Evolutionary conservation across 2,888 invertebrate genomes (phyloP), one percentile per base, ranked within the genome.

Genomic region (Lymantria monacha): DNA sequence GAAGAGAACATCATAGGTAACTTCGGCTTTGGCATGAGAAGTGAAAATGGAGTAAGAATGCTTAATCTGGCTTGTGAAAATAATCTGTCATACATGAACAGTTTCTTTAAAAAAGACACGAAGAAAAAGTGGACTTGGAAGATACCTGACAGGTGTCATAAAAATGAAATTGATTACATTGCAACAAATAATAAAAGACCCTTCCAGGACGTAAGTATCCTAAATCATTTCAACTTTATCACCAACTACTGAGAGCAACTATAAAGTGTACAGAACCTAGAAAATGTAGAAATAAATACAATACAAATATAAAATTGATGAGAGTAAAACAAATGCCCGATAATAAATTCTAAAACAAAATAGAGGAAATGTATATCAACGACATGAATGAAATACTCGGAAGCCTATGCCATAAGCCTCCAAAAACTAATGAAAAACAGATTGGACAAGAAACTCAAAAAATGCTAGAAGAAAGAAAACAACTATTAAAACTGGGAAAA

Each of bases 81-180:
- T 9, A 11, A 22, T 30, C 14, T 41, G 3, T 9, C 42, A 42
- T 42, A 22, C 9, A 42, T 30, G 1, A 42, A 42, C 9, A 22
- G 30, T 5, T 22, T 42, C 11, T 42, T 42, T 22, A 42, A 46
- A 2, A 46, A 38, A 30, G 38, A 38, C 15, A 36, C 30, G 38
- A 46, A 13, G 31, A 31, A 36, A 36, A 33, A n/a, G 11, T 45
- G 45, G 45, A 45, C 45, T n/a, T 45, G 46, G 46, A 3, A 13
- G 14, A 38, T 40, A 13, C 46, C 46, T 15, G 46, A 38, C 12
- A 40, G 46, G 7, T 12, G 5, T 10, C 15, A 14, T 9, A 38
- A 38, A 38, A 46, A 46, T 38, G 38, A 46, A 38, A 46, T 46
- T 30, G 47, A 47, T 41, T 41, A 40, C 12, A 47, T 47, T 11